Evolutionary conservation across 1,140 invertebrate species (phyloP), one percentile per base, ranked within the genome.

Genomic region (Drosophila setifemur): DNA sequence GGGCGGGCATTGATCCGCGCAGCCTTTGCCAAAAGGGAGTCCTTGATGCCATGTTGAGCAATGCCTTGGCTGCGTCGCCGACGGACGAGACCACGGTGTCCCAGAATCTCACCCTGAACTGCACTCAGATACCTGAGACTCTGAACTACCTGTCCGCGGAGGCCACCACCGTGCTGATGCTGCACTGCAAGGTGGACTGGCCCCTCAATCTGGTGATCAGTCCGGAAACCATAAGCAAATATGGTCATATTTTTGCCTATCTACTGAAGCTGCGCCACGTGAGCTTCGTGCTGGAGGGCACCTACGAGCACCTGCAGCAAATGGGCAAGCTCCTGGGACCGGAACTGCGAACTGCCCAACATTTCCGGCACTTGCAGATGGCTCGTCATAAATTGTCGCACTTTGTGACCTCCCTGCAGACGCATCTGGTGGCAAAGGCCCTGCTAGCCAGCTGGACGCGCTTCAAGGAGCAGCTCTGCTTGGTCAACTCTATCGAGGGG

Each of bases 121-220:
- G 93, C 26, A 90, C 90, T 3, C 91, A 92, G 25, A 89, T 93
- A 5, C 93, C 93, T 0, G 86, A 93, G 6, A 91, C 90, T 45
- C 93, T 94, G 52, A 91, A 93, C 74, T 91, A 93, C 54, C 91
- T 91, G 60, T 92, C 94, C 47, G 93, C 94, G 1, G 93, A 94
- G 64, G 93, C 93, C 0, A 76, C 96, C 1, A 92, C 93, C 37
- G 94, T 93, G 69, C 86, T 96, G 1, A 93, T 92, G 0, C 85
- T 96, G n/a, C 92, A 93, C 8, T 95, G 95, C 74, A 91, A 93
- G 33, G 92, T 95, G 1, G 90, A 92, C 7, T 96, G 95, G 95
- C 95, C 95, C 0, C 77, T 96, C 1, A 96, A 96, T 85, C 93
- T 96, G 19, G 93, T 96, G 25, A 90, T 96, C 16, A 95, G 94